Percentiles rank a stretch among this genome's conserved stretches.
These are phyloP conservation scores for Hermaeophaga mercurialis DNA, from an alignment of 2,888 invertebrate species.

Conservation along the genomic window DNA sequence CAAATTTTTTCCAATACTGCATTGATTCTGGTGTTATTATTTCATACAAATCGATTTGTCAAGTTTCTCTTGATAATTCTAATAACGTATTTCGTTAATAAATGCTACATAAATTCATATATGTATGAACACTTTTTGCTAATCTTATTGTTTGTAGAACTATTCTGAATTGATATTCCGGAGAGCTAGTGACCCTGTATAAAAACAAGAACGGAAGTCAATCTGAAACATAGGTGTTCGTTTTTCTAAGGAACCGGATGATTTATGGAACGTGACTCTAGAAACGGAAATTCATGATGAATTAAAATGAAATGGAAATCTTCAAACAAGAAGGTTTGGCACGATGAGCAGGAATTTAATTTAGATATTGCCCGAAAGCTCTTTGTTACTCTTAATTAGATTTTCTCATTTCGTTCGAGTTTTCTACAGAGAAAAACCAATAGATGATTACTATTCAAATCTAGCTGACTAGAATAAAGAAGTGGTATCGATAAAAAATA, in stretches of 20 bases:
- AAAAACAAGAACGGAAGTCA: not conserved
- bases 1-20: too few species aligned
- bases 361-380: conserved; percentile 29
- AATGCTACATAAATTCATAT: too few species aligned
- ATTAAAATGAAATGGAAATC: conserved; percentile 28
- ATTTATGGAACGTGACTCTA: conserved; percentile 13
- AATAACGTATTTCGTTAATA: too few species aligned
- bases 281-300: conserved; percentile 25
- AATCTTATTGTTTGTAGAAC: too few species aligned
- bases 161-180: too few species aligned
- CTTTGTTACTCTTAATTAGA: conserved; percentile 31
- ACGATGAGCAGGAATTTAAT: conserved; percentile 28
- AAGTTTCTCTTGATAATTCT: too few species aligned
- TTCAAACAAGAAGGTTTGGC: conserved; percentile 20
- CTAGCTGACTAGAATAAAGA: conserved; percentile 1
- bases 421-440: conserved; percentile 16
- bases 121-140: too few species aligned
- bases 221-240: conserved; percentile 5
- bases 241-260: conserved; percentile 10
- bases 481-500: not conserved
- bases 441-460: conserved; percentile 8
- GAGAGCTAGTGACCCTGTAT: not conserved
- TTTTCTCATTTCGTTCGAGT: conserved; percentile 24
- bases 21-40: too few species aligned
- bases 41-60: too few species aligned